These are phyloP conservation scores for Scaptodrosophila lebanonensis DNA, from an alignment of 1,140 invertebrate species.

Conservation along the genomic window DNA sequence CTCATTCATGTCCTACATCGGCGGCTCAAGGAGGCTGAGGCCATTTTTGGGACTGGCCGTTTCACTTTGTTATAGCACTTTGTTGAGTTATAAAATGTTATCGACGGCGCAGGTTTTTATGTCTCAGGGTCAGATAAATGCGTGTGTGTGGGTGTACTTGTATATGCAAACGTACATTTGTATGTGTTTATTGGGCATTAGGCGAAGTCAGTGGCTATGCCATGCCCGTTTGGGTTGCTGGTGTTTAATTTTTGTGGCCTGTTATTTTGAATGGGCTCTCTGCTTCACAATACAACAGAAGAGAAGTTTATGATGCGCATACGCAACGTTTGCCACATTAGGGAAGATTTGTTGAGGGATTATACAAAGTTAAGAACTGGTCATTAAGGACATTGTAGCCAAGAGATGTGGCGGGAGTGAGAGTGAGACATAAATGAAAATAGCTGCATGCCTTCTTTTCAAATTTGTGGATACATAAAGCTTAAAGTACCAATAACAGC, in stretches of 20 bases:
- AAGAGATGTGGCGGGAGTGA: constrained; percentile 21
- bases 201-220: constrained; percentile 27
- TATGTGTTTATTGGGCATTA: constrained; percentile 66
- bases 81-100: constrained; percentile 68
- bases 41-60: constrained; percentile 12
- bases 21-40: not conserved
- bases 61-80: constrained; percentile 54
- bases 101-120: constrained; percentile 72
- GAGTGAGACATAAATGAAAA: constrained; percentile 9
- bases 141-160: too few relatives aligned
- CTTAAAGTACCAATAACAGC: too few relatives aligned
- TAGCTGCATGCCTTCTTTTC: too few relatives aligned
- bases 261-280: constrained; percentile 16
- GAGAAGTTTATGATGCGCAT: constrained; percentile 59
- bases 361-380: constrained; percentile 53
- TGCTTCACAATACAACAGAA: constrained; percentile 17
- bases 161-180: too few relatives aligned
- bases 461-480: too few relatives aligned
- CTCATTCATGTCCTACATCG: too few relatives aligned
- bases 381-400: constrained; percentile 61
- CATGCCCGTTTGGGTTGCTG: not conserved
- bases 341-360: constrained; percentile 62
- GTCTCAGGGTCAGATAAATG: constrained; percentile 66
- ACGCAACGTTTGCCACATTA: constrained; percentile 42
- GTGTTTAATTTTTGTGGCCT: constrained; percentile 65